These are phyloP conservation scores for Chrysina gloriosa DNA, from an alignment of 2,888 invertebrate species.

Conservation along the genomic window DNA sequence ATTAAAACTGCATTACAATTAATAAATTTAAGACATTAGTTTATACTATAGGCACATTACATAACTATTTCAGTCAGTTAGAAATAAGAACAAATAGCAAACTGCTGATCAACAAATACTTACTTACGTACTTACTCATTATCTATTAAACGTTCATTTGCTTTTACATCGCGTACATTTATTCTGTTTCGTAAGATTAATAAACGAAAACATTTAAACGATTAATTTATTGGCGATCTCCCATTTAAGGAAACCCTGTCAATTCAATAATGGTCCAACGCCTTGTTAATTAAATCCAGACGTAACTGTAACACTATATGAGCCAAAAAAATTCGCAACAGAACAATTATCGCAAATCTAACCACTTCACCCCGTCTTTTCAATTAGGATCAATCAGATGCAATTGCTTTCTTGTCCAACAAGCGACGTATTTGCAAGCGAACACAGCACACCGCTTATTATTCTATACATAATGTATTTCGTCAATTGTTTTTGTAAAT, in stretches of 20 bases:
- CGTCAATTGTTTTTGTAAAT: not conserved
- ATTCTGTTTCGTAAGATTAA: not conserved
- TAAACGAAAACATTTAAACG: conserved; percentile 2
- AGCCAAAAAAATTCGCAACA: conserved; percentile 20
- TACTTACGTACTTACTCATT: too few species aligned
- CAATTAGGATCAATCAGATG: conserved; percentile 36
- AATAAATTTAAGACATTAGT: too few species aligned
- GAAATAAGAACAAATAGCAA: too few species aligned
- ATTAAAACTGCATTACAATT: too few species aligned
- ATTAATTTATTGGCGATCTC: conserved; percentile 7
- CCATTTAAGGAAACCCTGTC: conserved; percentile 17
- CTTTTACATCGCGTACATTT: not conserved
- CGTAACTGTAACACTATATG: conserved; percentile 13
- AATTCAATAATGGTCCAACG: conserved; percentile 26
- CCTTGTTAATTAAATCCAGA: conserved; percentile 13
- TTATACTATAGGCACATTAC: too few species aligned
- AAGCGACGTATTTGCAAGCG: not conserved
- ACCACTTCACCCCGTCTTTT: conserved; percentile 25
- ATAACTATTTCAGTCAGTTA: too few species aligned
- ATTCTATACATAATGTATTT: conserved; percentile 1
- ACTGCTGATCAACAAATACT: too few species aligned
- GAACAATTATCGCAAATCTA: conserved; percentile 23
- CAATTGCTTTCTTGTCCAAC: conserved; percentile 22
- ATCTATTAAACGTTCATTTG: too few species aligned
- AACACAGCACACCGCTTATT: too few species aligned